Percentiles rank a stretch among this genome's conserved stretches.
These are phyloP conservation scores for Astropecten irregularis DNA, from an alignment of 53 echinoderm and acorn worm genomes.

Conservation along the genomic window DNA sequence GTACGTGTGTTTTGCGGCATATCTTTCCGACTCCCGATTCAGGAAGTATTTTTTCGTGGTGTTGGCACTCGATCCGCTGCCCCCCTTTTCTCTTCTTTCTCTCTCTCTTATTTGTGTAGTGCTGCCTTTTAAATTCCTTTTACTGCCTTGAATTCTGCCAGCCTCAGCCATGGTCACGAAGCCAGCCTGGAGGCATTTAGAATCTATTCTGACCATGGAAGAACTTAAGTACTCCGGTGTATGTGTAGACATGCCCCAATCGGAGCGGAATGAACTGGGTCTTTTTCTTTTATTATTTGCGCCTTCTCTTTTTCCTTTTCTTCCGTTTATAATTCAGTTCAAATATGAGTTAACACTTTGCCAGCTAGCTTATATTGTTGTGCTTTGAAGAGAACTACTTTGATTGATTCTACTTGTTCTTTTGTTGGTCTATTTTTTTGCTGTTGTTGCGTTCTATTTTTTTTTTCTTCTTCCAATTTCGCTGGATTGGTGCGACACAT, in stretches of 20 bases:
- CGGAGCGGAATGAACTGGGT: not conserved
- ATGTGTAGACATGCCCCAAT: constrained; percentile 39
- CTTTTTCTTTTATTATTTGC: not conserved
- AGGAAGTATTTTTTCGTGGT: no score
- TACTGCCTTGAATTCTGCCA: not conserved
- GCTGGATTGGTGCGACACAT: not conserved
- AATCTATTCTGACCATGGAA: constrained; percentile 6
- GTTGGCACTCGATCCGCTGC: no score
- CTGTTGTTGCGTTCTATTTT: not conserved
- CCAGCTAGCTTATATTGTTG: not conserved
- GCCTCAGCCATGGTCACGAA: constrained; percentile 57
- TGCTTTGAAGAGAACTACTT: not conserved
- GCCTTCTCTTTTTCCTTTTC: not conserved
- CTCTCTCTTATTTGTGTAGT: not conserved
- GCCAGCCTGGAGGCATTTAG: constrained; percentile 25
- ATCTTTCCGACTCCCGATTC: constrained; percentile 3
- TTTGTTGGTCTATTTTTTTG: no score
- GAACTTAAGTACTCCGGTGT: constrained; percentile 34
- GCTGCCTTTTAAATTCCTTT: not conserved
- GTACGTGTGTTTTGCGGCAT: not conserved
- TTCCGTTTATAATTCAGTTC: not conserved
- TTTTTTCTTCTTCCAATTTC: no score
- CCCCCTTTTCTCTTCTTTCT: not conserved
- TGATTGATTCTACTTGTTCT: not conserved
- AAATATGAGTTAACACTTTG: not conserved